Evolutionary conservation across 2,113 vertebrate genomes (phyloP).

Genomic region (Excalfactoria chinensis): DNA sequence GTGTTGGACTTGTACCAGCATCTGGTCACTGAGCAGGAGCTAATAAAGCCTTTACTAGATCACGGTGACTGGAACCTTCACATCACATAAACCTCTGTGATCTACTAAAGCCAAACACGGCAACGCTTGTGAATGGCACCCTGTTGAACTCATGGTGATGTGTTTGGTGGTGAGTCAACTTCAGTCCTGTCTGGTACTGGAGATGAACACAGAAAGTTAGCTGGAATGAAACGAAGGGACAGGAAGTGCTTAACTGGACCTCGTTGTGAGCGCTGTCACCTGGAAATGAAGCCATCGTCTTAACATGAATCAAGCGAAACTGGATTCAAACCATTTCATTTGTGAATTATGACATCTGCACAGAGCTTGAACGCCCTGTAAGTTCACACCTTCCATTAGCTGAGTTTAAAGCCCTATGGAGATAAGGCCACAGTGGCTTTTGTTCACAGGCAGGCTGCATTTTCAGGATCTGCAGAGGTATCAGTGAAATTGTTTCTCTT

Average conservation of each 20-base stretch:
- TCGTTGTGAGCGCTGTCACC: background rate
- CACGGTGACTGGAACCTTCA: background rate
- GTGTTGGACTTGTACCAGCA: background rate
- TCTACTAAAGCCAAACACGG: background rate
- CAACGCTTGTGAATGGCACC: background rate
- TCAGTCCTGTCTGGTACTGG: background rate
- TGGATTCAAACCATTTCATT: background rate
- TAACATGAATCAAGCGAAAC: background rate
- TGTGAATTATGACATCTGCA: background rate
- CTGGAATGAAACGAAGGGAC: background rate
- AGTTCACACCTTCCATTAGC: background rate
- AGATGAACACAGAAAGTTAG: background rate
- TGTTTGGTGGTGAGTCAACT: background rate
- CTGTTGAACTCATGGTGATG: background rate
- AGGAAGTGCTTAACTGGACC: background rate
- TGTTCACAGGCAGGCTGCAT: background rate
- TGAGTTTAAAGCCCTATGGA: background rate
- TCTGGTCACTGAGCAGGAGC: background rate
- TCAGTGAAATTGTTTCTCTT: background rate
- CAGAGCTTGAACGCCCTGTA: background rate
- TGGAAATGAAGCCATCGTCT: background rate
- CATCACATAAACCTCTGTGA: background rate
- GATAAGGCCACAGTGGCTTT: background rate
- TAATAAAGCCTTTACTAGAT: background rate
- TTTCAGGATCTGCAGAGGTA: constrained; percentile 4